Evolutionary conservation across 2,888 invertebrate genomes (phyloP).

Genomic region (Eupithecia inturbata): DNA sequence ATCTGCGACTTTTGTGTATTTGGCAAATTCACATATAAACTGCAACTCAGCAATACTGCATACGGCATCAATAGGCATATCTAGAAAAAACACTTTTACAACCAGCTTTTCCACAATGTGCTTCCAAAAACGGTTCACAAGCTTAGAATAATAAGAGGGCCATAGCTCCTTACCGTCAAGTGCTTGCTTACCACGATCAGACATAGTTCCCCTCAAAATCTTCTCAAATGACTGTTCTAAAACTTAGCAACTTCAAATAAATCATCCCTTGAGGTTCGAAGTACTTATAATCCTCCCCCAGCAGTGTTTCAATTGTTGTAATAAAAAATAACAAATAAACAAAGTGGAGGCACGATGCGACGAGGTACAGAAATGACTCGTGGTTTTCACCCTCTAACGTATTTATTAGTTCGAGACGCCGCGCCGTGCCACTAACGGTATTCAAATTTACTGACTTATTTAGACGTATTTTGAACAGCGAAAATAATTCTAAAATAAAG

Average conservation of each 20-base stretch:
- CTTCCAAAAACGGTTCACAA: not conserved
- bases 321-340: slow-evolving; percentile 47
- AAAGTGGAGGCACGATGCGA: slow-evolving; percentile 23
- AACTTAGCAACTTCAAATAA: slow-evolving; percentile 11
- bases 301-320: slow-evolving; percentile 40
- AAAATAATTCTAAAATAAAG: not conserved
- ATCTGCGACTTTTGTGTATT: too few relatives aligned
- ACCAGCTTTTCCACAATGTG: not conserved
- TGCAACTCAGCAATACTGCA: not conserved
- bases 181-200: not conserved
- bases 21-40: too few relatives aligned
- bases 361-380: slow-evolving; percentile 60
- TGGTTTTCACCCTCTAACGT: slow-evolving; percentile 64
- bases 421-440: not conserved
- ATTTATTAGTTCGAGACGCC: slow-evolving; percentile 55
- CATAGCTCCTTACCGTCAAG: not conserved
- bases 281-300: slow-evolving; percentile 27
- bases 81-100: not conserved
- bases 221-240: slow-evolving; percentile 10
- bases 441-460: slow-evolving; percentile 2
- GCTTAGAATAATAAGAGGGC: not conserved
- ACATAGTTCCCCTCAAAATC: not conserved
- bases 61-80: not conserved
- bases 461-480: not conserved
- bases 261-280: slow-evolving; percentile 21